A percentile compares a stretch with the other conserved stretches of the same genome.
Conservation (phyloP, 2,888 invertebrate species). For the Drosophila nigricruria region DNA sequence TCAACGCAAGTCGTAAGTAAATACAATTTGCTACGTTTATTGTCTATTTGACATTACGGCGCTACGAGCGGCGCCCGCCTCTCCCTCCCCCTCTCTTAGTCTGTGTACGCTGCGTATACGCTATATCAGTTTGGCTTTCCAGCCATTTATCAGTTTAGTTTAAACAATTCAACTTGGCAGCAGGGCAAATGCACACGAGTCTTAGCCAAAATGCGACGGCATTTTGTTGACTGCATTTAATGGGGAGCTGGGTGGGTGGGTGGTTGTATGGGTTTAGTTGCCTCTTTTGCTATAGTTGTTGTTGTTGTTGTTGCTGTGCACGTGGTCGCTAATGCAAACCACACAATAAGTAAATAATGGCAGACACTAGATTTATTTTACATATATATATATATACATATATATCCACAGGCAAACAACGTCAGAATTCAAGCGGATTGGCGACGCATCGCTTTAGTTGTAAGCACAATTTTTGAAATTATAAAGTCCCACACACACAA, state of each 20-base stretch:
- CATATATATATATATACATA: constrained; percentile 6
- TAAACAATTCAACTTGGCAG: constrained; percentile 66
- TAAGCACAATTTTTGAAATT: constrained; percentile 2
- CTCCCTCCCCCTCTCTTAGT: neutral
- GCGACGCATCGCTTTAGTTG: constrained; percentile 26
- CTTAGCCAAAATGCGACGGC: constrained; percentile 56
- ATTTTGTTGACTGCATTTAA: constrained; percentile 13
- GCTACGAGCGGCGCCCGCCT: constrained; percentile 25
- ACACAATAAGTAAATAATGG: constrained; percentile 63
- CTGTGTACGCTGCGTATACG: constrained; percentile 4
- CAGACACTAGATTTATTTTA: constrained; percentile 60
- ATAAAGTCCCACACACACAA: too few species aligned
- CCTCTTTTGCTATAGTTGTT: constrained; percentile 7
- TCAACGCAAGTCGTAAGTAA: constrained; percentile 41
- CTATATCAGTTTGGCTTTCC: constrained; percentile 48
- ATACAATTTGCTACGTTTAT: constrained; percentile 61
- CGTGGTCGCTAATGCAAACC: constrained; percentile 64
- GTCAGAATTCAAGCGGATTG: constrained; percentile 12
- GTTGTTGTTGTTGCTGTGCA: constrained; percentile 41
- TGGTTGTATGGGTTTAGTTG: constrained; percentile 9
- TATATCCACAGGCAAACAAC: constrained; percentile 15
- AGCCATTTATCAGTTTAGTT: constrained; percentile 65
- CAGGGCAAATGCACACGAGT: constrained; percentile 45
- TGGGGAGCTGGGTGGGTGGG: constrained; percentile 11
- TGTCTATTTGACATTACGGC: constrained; percentile 76